Percentiles rank a stretch among this genome's conserved stretches.
Evolutionary conservation across 2,113 vertebrate species (phyloP).

Genomic region (Paralichthys olivaceus): DNA sequence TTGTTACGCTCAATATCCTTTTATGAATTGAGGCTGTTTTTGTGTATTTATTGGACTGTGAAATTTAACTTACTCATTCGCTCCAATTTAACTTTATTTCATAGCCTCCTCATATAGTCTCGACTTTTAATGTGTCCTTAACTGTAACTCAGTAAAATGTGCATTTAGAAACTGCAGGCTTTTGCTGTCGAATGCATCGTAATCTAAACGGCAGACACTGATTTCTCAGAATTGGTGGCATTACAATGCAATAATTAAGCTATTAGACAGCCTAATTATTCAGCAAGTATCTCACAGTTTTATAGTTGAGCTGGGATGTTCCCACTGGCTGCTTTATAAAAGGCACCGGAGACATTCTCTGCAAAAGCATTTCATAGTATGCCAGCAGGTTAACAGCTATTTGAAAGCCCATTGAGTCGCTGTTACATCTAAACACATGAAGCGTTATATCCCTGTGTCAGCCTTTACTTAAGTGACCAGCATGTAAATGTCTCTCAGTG

Average conservation of each 20-base stretch:
- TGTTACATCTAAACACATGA: slow-evolving; percentile 66
- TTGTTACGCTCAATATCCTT: slow-evolving; percentile 14
- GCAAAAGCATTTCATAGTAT: slow-evolving; percentile 51
- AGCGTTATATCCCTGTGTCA: slow-evolving; percentile 53
- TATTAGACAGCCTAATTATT: slow-evolving; percentile 59
- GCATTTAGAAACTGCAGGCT: slow-evolving; percentile 1
- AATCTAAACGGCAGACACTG: slow-evolving; percentile 20
- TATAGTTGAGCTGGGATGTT: slow-evolving; percentile 51
- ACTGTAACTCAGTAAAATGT: neutral
- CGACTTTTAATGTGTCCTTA: neutral
- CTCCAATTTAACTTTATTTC: neutral
- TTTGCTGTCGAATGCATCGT: slow-evolving; percentile 13
- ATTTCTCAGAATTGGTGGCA: slow-evolving; percentile 11
- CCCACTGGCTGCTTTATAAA: slow-evolving; percentile 43
- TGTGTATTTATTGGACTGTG: slow-evolving; percentile 18
- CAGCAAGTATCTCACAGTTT: slow-evolving; percentile 43
- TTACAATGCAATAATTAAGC: slow-evolving; percentile 58
- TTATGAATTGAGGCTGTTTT: neutral
- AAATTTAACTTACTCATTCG: slow-evolving; percentile 7
- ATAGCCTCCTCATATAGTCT: neutral
- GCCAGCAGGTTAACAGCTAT: slow-evolving; percentile 70
- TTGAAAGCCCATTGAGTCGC: slow-evolving; percentile 64
- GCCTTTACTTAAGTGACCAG: slow-evolving; percentile 54
- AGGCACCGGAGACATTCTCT: slow-evolving; percentile 39
- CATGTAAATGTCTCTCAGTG: slow-evolving; percentile 19